Conservation (phyloP, 2,113 vertebrate genomes). For the Apodemus sylvaticus region DNA sequence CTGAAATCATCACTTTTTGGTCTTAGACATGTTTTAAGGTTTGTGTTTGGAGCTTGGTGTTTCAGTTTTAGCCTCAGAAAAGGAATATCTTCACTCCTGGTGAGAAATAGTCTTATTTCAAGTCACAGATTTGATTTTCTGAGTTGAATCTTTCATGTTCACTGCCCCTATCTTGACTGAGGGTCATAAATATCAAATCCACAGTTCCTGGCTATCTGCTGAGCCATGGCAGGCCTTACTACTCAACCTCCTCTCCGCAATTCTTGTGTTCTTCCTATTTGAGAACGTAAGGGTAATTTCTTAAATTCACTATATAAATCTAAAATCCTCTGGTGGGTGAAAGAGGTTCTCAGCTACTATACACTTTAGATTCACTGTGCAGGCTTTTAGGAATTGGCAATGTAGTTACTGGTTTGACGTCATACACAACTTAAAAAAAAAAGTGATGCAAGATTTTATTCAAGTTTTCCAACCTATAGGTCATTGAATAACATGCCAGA, state of each 20-base stretch:
- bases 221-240: not conserved
- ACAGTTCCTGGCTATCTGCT: not conserved
- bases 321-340: not conserved
- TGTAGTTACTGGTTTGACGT: not conserved
- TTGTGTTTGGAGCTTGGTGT: not conserved
- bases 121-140: not conserved
- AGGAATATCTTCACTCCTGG: not conserved
- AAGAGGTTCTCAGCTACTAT: not conserved
- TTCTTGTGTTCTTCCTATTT: not conserved
- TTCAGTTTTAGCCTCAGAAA: not conserved
- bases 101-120: not conserved
- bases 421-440: not conserved
- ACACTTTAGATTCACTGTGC: not conserved
- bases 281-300: not conserved
- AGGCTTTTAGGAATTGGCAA: not conserved
- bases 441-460: not conserved
- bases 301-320: not conserved
- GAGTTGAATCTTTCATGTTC: not conserved
- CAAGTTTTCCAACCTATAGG: not conserved
- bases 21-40: not conserved
- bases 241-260: not conserved
- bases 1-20: not conserved
- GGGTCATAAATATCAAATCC: not conserved
- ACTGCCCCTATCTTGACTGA: not conserved
- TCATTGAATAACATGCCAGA: not conserved